Evolutionary conservation across 2,888 invertebrate species (phyloP), one percentile per base, ranked within the genome.

Genomic region (Ormia ochracea): DNA sequence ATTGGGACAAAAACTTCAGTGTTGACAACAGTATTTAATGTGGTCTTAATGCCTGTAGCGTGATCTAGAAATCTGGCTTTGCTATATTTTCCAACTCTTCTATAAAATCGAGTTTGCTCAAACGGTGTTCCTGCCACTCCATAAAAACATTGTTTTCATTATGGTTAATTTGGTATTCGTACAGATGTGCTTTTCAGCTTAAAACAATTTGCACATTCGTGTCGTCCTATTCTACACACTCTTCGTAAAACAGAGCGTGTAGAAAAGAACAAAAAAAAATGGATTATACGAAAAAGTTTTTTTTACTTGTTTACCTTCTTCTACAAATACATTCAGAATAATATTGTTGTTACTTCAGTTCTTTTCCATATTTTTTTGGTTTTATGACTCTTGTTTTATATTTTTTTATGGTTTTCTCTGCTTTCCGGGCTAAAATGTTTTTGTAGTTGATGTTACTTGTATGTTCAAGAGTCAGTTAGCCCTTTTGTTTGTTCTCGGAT

Each of bases 141-240:
- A 80, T 76, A 76, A 77, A 81, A 77, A 81, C 73, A 77, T 63
- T 78, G 70, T 78, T 69, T 78, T 81, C 81, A 81, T 81, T 81
- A 81, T 78, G 81, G 78, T 81, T 81, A 78, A 81, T 81, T 81
- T 81, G 81, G 74, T 78, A 74, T 81, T 78, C 78, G 66, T 66
- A 80, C 79, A 80, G 79, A 75, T 80, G 79, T 75, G 79, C 79
- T 79, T 79, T 79, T 79, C 70, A 70, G 75, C 75, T 75, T 70
- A 65, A 72, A 78, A 74, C 54, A 63, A 63, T 61, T 76, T 61
- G 54, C 36, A 61, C 31, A 68, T 33, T 19, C 17, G 56, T 14
- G 28, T 50, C 19, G 14, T 12, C 31, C 41, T 7, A 56, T 12
- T 28, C 21, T 41, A 4, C 5, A 43, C 10, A 74, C 19, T n/a